A percentile compares a stretch with the other conserved stretches of the same genome.
Conservation (phyloP, 1,140 invertebrate species). For the Stegodyphus dumicola region DNA sequence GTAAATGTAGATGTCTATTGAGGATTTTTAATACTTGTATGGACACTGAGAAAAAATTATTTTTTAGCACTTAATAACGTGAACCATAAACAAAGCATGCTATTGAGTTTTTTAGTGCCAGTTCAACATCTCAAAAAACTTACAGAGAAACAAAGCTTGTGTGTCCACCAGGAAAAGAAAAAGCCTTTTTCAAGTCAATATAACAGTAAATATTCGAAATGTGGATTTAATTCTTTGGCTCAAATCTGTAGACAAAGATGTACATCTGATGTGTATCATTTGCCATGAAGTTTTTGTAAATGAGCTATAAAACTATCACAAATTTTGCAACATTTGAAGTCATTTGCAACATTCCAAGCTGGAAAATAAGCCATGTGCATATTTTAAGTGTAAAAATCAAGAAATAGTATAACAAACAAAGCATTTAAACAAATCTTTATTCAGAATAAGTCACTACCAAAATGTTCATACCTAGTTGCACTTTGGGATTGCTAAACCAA, state of each 20-base stretch:
- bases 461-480: too few relatives aligned
- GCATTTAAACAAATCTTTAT: too few relatives aligned
- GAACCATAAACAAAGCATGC: not conserved
- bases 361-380: too few relatives aligned
- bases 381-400: too few relatives aligned
- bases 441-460: too few relatives aligned
- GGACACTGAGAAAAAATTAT: not conserved
- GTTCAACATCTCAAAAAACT: conserved; percentile 13
- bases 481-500: too few relatives aligned
- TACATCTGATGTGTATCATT: too few relatives aligned
- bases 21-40: not conserved
- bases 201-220: conserved; percentile 1
- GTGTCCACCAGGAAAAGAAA: not conserved
- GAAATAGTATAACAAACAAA: too few relatives aligned
- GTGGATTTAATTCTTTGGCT: conserved; percentile 9
- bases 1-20: not conserved
- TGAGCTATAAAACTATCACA: too few relatives aligned
- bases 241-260: conserved; percentile 3
- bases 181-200: not conserved
- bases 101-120: conserved; percentile 9
- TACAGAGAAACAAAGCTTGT: not conserved
- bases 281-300: too few relatives aligned
- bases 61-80: conserved; percentile 4
- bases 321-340: too few relatives aligned
- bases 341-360: too few relatives aligned